These are phyloP conservation scores for Dicentrarchus labrax DNA, from an alignment of 2,113 vertebrate species.

Conservation along the genomic window DNA sequence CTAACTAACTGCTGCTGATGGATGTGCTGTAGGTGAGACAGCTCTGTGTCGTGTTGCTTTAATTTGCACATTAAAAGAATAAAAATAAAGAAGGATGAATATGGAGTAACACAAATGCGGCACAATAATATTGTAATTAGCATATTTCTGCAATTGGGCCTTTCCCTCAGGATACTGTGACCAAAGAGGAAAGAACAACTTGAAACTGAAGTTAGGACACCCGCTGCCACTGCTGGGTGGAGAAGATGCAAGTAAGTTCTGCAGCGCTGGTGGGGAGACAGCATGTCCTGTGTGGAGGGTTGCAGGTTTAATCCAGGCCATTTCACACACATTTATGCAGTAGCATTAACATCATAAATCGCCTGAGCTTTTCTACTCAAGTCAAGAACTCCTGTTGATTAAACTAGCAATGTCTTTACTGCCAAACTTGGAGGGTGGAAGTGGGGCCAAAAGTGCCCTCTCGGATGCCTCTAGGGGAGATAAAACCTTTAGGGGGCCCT, in stretches of 20 bases:
- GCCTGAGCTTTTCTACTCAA: not conserved
- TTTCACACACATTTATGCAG: conserved; percentile 26
- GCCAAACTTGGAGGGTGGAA: no score
- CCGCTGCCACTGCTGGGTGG: conserved; percentile 19
- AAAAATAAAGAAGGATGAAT: conserved; percentile 53
- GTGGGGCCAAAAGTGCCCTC: no score
- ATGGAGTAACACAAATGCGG: conserved; percentile 55
- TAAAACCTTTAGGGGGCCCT: no score
- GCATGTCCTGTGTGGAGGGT: not conserved
- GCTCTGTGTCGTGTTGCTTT: conserved; percentile 37
- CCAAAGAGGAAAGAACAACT: conserved; percentile 44
- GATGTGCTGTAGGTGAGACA: conserved; percentile 31
- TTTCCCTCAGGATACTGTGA: conserved; percentile 62
- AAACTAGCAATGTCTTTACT: not conserved
- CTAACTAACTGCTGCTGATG: conserved; percentile 1
- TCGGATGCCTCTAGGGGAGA: no score
- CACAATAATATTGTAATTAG: conserved; percentile 54
- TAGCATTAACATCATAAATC: not conserved
- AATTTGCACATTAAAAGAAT: conserved; percentile 71
- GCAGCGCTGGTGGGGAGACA: not conserved
- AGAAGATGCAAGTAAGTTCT: conserved; percentile 10
- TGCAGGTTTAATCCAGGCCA: conserved; percentile 23
- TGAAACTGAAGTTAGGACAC: conserved; percentile 17
- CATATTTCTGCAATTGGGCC: conserved; percentile 58
- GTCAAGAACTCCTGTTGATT: not conserved